A percentile compares a stretch with the other conserved stretches of the same genome.
Conservation (phyloP, 1,140 invertebrate genomes). For the Drosophila arawakana region DNA sequence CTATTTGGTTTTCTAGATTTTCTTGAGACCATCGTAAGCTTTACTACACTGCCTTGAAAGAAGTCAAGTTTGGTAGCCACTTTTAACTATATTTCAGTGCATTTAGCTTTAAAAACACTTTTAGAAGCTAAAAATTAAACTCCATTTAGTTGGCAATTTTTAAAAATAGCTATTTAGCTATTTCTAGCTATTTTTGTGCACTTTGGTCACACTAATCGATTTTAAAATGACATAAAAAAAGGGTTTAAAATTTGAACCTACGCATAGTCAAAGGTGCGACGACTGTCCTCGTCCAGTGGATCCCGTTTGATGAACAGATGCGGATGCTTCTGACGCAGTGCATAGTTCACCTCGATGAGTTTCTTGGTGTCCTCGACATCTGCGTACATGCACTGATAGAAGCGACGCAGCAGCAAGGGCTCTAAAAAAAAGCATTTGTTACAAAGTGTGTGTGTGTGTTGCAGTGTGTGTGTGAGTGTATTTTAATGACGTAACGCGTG, state of each 20-base stretch:
- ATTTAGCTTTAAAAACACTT: no score
- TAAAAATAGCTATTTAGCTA: no score
- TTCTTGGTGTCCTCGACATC: conserved; percentile 87
- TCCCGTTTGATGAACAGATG: conserved; percentile 89
- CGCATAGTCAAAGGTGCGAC: conserved; percentile 77
- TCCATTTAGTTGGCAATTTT: no score
- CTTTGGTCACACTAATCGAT: no score
- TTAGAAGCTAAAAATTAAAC: no score
- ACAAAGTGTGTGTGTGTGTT: not conserved
- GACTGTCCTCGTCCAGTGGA: conserved; percentile 83
- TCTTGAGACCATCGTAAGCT: no score
- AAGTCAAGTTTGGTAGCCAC: no score
- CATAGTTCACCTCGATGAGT: conserved; percentile 88
- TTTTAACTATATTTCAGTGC: no score
- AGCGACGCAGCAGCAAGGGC: conserved; percentile 72
- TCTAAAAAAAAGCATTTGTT: conserved; percentile 43
- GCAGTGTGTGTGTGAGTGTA: not conserved
- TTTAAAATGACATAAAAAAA: no score
- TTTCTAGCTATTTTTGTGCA: no score
- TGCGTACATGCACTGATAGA: conserved; percentile 85
- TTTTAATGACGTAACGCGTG: conserved; percentile 60
- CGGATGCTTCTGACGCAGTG: conserved; percentile 87
- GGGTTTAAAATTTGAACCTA: conserved; percentile 27
- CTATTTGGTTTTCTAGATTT: no score
- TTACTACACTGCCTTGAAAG: no score